Conservation (phyloP, 2,113 vertebrate species). For the Charina bottae region DNA sequence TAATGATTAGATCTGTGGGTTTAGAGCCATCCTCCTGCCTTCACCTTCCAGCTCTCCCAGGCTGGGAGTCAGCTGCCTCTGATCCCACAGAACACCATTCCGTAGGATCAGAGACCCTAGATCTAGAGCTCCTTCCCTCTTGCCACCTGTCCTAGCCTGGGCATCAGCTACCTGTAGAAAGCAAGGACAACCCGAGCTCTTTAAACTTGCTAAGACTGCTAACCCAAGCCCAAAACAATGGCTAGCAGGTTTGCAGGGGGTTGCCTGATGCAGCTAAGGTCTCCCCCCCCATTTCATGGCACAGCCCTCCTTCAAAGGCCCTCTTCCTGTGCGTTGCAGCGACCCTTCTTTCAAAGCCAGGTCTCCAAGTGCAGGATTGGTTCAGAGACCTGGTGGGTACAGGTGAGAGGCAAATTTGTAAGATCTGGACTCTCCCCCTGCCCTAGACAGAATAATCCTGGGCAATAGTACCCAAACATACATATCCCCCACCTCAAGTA, state of each 20-base stretch:
- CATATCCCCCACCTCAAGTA: neutral
- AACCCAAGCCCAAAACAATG: neutral
- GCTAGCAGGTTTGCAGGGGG: neutral
- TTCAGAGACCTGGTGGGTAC: neutral
- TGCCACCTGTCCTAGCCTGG: neutral
- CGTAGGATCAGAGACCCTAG: neutral
- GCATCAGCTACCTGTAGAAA: neutral
- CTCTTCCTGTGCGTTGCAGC: neutral
- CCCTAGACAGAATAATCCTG: neutral
- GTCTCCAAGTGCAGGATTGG: neutral
- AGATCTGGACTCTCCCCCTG: neutral
- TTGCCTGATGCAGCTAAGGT: neutral
- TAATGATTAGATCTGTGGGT: neutral
- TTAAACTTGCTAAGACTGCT: neutral
- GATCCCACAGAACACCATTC: neutral
- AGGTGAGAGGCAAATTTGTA: neutral
- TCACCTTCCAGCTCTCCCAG: neutral
- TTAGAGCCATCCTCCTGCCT: neutral
- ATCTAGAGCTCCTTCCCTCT: neutral
- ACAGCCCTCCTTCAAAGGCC: neutral
- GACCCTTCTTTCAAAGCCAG: neutral
- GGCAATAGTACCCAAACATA: neutral
- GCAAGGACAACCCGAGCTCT: neutral
- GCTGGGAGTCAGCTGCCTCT: neutral
- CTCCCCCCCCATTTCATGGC: neutral